Evolutionary conservation across 2,888 invertebrate genomes (phyloP), one percentile per base, ranked within the genome.

Genomic region (Netelia fuscicornis): DNA sequence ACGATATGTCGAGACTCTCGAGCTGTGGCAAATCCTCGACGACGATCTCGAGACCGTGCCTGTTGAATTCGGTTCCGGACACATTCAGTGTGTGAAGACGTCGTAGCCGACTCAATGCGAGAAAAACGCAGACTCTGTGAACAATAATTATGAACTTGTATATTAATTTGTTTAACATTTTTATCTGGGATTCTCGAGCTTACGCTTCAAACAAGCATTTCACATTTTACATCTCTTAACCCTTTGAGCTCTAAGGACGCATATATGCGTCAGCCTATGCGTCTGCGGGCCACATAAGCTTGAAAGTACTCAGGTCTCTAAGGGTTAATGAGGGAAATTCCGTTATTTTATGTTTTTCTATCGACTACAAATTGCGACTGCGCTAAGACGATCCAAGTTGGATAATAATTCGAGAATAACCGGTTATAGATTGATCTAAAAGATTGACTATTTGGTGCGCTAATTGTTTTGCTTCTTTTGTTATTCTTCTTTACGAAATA

Each of bases 21-120:
- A 97, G 92, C 80, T 94, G 93, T 62, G 95, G 95, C 85, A 97
- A 94, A 93, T 96, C 96, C 88, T 96, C 95, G 82, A 96, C 95
- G 74, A 96, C 95, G 86, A 96, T 95, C 89, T 96, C 95, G 85
- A 97, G 94, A 25, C 95, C 95, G 88, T 95, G 95, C 86, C 95
- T 95, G 91, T 96, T 96, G 90, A 97, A 95, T 90, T 96, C 96
- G n/a, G 96, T 96, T 89, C 95, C 94, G 82, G 96, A 95, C 2
- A 96, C 95, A 93, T 96, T 96, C 65, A 97, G 92, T 76, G 94
- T 94, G 84, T 94, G 95, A 75, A 97, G 92, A 86, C 95, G 95
- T 84, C 95, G 95, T 56, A 97, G 94, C 90, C 95, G 95, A 42
- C 96, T 95, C 87, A 96, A 94, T 60, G 96, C 95, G 64, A 96